A percentile compares a stretch with the other conserved stretches of the same genome.
Conservation (phyloP, 2,113 vertebrate genomes). For the Hippocampus guttulatus region DNA sequence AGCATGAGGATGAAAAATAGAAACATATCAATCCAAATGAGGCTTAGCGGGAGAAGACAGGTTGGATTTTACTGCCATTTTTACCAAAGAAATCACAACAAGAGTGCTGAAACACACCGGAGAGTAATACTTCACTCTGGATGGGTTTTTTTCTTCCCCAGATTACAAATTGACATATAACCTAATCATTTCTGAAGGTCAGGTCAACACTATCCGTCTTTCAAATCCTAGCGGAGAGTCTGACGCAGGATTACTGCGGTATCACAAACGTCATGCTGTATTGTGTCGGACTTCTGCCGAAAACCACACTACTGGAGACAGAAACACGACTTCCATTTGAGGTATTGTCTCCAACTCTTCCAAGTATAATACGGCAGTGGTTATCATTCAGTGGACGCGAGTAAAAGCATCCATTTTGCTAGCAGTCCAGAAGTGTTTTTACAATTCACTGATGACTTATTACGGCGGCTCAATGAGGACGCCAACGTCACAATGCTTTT, state of each 20-base stretch:
- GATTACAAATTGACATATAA: not conserved
- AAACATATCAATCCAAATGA: conserved; percentile 21
- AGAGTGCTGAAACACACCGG: conserved; percentile 13
- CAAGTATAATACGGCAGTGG: conserved; percentile 28
- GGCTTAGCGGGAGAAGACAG: conserved; percentile 36
- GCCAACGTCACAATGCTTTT: not conserved
- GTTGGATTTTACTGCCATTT: conserved; percentile 29
- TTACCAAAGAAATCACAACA: conserved; percentile 22
- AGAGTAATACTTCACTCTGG: conserved; percentile 33
- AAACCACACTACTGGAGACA: conserved; percentile 38
- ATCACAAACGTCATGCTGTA: conserved; percentile 27
- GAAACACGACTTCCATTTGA: conserved; percentile 31
- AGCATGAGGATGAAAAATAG: conserved; percentile 31
- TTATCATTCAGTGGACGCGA: conserved; percentile 19
- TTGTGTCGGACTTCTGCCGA: conserved; percentile 40
- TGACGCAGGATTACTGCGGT: conserved; percentile 48
- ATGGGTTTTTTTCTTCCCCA: conserved; percentile 7
- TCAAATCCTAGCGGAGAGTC: conserved; percentile 32
- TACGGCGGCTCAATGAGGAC: not conserved
- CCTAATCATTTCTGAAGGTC: conserved; percentile 41
- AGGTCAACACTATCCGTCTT: conserved; percentile 38
- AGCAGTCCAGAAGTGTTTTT: conserved; percentile 18
- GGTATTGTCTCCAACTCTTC: conserved; percentile 8
- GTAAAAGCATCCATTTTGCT: conserved; percentile 21
- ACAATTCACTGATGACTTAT: conserved; percentile 7